Conservation (phyloP, 2,888 invertebrate genomes). For the Ligdia adustata region DNA sequence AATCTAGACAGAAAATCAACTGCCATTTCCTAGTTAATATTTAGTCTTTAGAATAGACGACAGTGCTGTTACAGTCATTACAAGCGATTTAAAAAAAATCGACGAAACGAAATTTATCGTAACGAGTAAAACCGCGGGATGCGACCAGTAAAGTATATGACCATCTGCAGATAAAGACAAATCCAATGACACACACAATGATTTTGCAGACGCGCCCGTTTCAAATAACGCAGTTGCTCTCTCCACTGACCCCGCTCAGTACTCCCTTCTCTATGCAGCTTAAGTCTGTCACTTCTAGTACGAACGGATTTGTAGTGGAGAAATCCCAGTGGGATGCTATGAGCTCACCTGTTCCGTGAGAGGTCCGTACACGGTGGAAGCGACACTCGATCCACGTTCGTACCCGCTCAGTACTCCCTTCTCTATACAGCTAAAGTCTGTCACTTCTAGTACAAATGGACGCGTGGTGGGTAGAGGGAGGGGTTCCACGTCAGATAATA, state of each 20-base stretch:
- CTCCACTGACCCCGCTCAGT: constrained; percentile 17
- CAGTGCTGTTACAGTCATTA: too few species aligned
- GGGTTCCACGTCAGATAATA: constrained; percentile 45
- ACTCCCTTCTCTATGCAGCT: constrained; percentile 28
- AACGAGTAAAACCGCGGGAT: too few species aligned
- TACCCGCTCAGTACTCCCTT: constrained; percentile 29
- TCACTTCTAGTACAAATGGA: constrained; percentile 49
- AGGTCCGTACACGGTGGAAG: constrained; percentile 20
- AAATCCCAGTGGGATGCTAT: neutral
- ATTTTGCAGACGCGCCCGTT: too few species aligned
- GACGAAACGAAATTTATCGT: too few species aligned
- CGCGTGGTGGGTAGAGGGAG: constrained; percentile 41
- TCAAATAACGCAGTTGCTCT: too few species aligned
- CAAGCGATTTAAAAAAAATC: too few species aligned
- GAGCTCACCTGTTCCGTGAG: constrained; percentile 44
- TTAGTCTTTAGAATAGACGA: too few species aligned
- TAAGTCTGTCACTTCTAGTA: constrained; percentile 50
- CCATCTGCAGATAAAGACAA: too few species aligned
- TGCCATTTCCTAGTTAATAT: too few species aligned
- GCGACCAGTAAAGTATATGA: too few species aligned
- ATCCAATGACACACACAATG: too few species aligned
- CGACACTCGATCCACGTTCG: constrained; percentile 2
- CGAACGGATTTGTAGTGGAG: constrained; percentile 39
- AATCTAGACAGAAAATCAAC: too few species aligned
- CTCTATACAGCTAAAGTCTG: constrained; percentile 33